Conservation (phyloP, 1,140 invertebrate genomes). For the Brachionus manjavacas region DNA sequence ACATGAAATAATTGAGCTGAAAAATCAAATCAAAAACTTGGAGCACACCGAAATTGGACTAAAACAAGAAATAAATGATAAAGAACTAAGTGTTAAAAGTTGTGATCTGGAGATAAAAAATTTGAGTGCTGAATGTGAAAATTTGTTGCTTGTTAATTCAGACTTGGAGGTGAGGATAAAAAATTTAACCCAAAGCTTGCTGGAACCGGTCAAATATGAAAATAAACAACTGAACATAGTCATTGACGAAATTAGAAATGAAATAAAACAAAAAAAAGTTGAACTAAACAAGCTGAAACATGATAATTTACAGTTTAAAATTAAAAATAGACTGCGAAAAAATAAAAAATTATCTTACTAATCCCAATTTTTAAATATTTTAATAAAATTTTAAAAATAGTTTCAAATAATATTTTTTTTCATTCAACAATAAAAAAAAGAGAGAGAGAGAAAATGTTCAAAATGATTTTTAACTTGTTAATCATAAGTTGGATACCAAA, state of each 20-base stretch:
- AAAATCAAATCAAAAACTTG: not conserved
- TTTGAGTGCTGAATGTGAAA: not conserved
- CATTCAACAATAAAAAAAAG: not conserved
- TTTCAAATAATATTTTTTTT: not conserved
- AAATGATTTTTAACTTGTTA: conserved; percentile 3
- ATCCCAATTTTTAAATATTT: not conserved
- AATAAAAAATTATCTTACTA: not conserved
- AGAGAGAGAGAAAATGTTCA: not conserved
- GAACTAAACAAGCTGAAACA: conserved; percentile 18
- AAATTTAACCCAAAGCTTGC: not conserved
- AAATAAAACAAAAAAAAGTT: conserved; percentile 9
- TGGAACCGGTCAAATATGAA: not conserved
- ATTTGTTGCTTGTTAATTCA: not conserved
- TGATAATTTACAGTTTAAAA: not conserved
- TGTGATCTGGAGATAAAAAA: not conserved
- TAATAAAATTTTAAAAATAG: not conserved
- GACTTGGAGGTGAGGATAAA: not conserved
- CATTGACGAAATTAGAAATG: conserved; percentile 10
- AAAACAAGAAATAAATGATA: not conserved
- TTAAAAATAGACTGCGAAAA: conserved; percentile 8
- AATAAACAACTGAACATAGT: not conserved
- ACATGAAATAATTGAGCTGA: conserved; percentile 5
- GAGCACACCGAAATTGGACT: not conserved
- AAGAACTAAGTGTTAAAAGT: not conserved
- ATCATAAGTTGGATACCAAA: not conserved